phyloP scores from a whole-genome alignment of 23 tunicate genomes.

The Botrylloides violaceus region DNA sequence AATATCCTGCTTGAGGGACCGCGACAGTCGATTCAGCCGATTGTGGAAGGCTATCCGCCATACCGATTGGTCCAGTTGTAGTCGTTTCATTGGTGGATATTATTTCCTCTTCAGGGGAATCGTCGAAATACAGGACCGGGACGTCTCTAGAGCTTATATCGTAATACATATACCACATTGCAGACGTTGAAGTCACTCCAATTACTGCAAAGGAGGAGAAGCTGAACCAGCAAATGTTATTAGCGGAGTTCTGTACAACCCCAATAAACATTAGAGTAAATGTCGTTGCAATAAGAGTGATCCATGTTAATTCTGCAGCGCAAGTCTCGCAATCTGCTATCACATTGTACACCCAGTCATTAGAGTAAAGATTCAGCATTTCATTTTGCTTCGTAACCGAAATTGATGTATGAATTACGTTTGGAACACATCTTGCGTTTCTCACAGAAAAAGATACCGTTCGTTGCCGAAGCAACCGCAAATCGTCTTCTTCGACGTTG shows the following conservation, averaged over 20 bases:
- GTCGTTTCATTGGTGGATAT: neutral
- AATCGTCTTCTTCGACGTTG: neutral
- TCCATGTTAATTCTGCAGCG: conserved; percentile 78
- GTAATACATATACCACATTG: conserved; percentile 72
- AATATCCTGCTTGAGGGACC: conserved; percentile 55
- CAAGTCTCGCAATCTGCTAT: conserved; percentile 62
- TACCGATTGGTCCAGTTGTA: neutral
- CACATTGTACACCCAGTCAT: conserved; percentile 51
- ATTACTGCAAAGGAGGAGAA: conserved; percentile 49
- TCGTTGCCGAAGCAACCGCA: neutral
- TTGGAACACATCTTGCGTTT: conserved; percentile 59
- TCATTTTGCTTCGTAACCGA: conserved; percentile 45
- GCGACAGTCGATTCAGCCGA: neutral
- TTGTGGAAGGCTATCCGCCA: neutral
- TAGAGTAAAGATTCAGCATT: conserved; percentile 48
- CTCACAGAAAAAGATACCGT: conserved; percentile 30
- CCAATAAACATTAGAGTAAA: conserved; percentile 42
- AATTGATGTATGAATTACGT: conserved; percentile 5
- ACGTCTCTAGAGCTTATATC: conserved; percentile 24
- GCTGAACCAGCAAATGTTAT: conserved; percentile 61
- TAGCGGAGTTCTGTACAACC: conserved; percentile 46
- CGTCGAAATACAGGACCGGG: conserved; percentile 25
- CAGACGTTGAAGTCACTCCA: conserved; percentile 37
- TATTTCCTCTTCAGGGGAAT: neutral
- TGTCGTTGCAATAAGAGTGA: conserved; percentile 41